A percentile compares a stretch with the other conserved stretches of the same genome.
phyloP scores from a whole-genome alignment of 2,113 vertebrate species.

The Tetrao urogallus region DNA sequence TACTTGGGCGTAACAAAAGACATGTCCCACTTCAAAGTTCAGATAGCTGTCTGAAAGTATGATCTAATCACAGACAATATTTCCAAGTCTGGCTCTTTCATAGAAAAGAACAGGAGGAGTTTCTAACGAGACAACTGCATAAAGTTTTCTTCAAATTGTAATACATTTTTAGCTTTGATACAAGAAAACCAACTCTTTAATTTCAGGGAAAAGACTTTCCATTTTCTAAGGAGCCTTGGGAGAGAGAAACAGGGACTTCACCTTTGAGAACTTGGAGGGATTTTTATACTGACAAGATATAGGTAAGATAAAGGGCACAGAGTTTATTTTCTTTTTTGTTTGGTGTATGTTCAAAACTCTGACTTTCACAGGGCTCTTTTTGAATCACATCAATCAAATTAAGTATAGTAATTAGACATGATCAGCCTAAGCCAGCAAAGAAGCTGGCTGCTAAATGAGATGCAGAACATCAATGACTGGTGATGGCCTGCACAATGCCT shows the following conservation, averaged over 20 bases:
- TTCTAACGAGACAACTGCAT: not conserved
- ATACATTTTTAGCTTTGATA: not conserved
- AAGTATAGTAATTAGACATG: not conserved
- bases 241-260: not conserved
- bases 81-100: not conserved
- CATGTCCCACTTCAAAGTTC: not conserved
- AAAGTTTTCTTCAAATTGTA: not conserved
- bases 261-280: not conserved
- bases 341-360: not conserved
- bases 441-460: not conserved
- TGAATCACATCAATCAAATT: constrained; percentile 3
- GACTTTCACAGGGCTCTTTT: constrained; percentile 9
- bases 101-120: not conserved
- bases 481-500: not conserved
- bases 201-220: not conserved
- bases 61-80: not conserved
- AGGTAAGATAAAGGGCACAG: not conserved
- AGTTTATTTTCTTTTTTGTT: not conserved
- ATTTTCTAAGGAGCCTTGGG: not conserved
- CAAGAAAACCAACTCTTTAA: not conserved
- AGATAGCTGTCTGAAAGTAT: not conserved
- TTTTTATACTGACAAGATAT: not conserved
- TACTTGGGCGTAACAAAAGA: not conserved
- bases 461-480: not conserved
- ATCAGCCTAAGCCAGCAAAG: not conserved